Percentiles rank a stretch among this genome's conserved stretches.
These are phyloP conservation scores for Cettia cetti DNA, from an alignment of 2,113 vertebrate species.

Conservation along the genomic window DNA sequence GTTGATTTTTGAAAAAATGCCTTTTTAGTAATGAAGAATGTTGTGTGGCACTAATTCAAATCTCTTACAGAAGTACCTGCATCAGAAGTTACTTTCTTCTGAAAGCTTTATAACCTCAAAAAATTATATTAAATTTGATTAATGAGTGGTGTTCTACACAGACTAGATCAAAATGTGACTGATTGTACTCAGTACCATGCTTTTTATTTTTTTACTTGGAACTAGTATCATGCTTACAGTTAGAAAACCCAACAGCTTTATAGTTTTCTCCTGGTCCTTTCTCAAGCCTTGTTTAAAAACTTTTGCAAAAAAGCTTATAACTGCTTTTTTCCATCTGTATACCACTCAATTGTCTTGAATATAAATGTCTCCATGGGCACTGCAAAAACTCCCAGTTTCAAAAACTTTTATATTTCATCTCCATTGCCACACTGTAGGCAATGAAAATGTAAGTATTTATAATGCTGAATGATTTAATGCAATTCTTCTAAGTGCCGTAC, in stretches of 20 bases:
- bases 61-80: neutral
- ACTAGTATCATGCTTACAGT: neutral
- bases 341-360: neutral
- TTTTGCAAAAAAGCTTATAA: neutral
- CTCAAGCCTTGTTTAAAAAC: neutral
- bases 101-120: neutral
- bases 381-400: neutral
- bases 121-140: neutral
- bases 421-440: neutral
- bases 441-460: slow-evolving; percentile 13
- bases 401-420: neutral
- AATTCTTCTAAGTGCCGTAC: neutral
- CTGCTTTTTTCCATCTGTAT: neutral
- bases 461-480: neutral
- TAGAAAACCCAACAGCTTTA: neutral
- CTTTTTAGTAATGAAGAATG: neutral
- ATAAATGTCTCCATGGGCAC: neutral
- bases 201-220: neutral
- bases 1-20: neutral
- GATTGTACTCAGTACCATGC: neutral
- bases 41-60: neutral
- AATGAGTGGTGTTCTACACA: neutral
- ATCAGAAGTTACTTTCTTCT: neutral
- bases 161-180: neutral
- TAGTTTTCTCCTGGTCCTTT: neutral